Evolutionary conservation across 2,113 vertebrate genomes (phyloP).

Genomic region (Fregata magnificens): DNA sequence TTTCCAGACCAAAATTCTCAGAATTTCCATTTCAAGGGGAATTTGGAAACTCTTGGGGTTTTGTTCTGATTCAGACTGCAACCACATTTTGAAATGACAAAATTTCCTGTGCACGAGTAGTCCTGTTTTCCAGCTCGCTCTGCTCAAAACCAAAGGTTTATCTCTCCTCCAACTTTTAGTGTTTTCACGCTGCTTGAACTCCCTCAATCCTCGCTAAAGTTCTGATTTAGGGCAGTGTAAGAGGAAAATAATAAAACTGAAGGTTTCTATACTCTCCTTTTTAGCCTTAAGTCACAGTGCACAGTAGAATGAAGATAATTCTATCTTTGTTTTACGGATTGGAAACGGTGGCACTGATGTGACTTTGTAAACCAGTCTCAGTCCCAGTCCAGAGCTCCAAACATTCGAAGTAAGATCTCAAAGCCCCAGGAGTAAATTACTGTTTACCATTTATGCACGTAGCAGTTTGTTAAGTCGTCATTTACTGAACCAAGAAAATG

Average conservation of each 20-base stretch:
- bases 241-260: not conserved
- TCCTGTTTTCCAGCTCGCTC: not conserved
- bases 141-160: not conserved
- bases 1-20: slow-evolving; percentile 1
- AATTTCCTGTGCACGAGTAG: not conserved
- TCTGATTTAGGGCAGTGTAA: not conserved
- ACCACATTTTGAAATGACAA: not conserved
- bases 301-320: not conserved
- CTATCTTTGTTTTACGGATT: not conserved
- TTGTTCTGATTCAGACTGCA: slow-evolving; percentile 42
- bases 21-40: slow-evolving; percentile 37
- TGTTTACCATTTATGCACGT: not conserved
- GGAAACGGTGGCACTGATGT: not conserved
- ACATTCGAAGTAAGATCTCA: not conserved
- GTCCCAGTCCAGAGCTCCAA: not conserved
- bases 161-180: not conserved
- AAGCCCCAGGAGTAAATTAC: not conserved
- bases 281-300: not conserved
- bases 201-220: not conserved
- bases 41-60: slow-evolving; percentile 6
- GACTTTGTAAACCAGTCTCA: not conserved
- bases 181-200: not conserved
- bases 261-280: not conserved
- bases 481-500: not conserved
- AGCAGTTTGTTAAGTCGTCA: not conserved